phyloP scores from a whole-genome alignment of 2,888 invertebrate genomes.

The Anorthoa munda region DNA sequence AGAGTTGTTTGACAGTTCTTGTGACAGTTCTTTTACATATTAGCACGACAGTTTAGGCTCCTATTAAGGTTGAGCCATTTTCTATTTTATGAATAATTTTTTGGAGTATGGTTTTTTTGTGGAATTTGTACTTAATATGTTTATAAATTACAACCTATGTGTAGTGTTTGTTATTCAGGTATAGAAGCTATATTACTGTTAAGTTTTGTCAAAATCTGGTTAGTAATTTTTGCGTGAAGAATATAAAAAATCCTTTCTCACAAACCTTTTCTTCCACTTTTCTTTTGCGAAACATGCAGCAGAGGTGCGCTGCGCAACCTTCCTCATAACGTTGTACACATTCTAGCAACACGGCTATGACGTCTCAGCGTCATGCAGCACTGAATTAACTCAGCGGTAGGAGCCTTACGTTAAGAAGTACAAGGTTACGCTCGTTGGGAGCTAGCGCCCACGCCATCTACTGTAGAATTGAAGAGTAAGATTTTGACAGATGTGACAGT shows the following conservation, averaged over 20 bases:
- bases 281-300: background rate
- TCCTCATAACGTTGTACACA: constrained; percentile 17
- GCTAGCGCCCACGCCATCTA: constrained; percentile 53
- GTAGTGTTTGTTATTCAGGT: too few species aligned
- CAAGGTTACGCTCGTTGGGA: constrained; percentile 67
- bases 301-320: constrained; percentile 46
- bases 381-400: constrained; percentile 45
- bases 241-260: too few species aligned
- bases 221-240: too few species aligned
- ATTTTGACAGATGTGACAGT: constrained; percentile 30
- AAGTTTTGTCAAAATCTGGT: too few species aligned
- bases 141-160: too few species aligned
- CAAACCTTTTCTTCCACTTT: background rate
- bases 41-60: too few species aligned
- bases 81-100: too few species aligned
- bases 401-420: constrained; percentile 68
- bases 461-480: constrained; percentile 39
- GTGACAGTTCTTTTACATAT: too few species aligned
- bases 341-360: constrained; percentile 35
- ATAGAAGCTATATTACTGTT: too few species aligned
- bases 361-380: constrained; percentile 61
- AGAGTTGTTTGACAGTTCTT: constrained; percentile 10
- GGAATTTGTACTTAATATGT: too few species aligned
- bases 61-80: too few species aligned
- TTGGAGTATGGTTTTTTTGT: too few species aligned